phyloP scores from a whole-genome alignment of 1,140 invertebrate species.

The Drosophila aff. region DNA sequence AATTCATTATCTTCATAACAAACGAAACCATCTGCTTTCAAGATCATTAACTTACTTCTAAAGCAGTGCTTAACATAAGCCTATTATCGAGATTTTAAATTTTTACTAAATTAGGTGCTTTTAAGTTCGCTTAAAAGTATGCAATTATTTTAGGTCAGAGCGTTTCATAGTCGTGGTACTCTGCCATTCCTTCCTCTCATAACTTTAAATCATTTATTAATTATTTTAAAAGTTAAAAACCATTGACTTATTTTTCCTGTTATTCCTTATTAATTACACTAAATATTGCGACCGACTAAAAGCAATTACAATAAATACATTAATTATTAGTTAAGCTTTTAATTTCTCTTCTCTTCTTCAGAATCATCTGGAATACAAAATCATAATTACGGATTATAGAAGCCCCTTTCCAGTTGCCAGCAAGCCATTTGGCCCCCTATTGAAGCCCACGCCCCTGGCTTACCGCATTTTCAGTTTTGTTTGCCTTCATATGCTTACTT shows the following conservation, averaged over 20 bases:
- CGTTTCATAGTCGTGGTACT: neutral
- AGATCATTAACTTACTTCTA: no score
- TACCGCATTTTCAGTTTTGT: conserved; percentile 83
- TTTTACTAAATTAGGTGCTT: neutral
- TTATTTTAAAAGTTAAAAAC: neutral
- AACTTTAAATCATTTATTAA: neutral
- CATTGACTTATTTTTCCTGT: neutral
- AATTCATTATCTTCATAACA: no score
- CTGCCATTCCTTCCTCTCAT: no score
- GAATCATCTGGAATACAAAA: conserved; percentile 1
- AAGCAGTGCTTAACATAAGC: neutral
- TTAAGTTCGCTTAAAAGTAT: neutral
- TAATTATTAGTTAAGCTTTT: neutral
- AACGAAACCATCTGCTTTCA: no score
- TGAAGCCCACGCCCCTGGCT: conserved; percentile 45
- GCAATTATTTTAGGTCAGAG: neutral
- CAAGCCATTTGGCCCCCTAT: neutral
- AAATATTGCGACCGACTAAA: neutral
- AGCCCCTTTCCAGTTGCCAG: neutral
- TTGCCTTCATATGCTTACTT: conserved; percentile 81
- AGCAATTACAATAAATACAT: conserved; percentile 4
- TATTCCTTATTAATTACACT: neutral
- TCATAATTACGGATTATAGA: conserved; percentile 14
- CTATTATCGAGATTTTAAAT: neutral
- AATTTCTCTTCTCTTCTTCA: neutral